A percentile compares a stretch with the other conserved stretches of the same genome.
phyloP scores from a whole-genome alignment of 2,797 vertebrate genomes.

The Synanceia verrucosa region DNA sequence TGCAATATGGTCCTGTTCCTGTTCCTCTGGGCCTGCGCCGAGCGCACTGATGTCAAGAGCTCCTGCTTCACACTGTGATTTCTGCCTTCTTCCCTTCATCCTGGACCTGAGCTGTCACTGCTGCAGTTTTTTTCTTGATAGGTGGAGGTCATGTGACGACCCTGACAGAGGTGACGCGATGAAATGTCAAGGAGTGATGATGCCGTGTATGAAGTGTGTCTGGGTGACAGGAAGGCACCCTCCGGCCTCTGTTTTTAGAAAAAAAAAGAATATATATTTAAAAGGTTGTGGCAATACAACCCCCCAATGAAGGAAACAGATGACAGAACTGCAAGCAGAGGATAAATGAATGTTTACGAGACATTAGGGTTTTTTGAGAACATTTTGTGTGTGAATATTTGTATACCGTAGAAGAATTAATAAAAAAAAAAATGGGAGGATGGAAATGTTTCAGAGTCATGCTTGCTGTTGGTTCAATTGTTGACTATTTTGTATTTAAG shows the following conservation, averaged over 20 bases:
- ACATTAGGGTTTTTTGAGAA: constrained; percentile 81
- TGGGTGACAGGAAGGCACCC: not conserved
- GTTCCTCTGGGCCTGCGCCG: constrained; percentile 54
- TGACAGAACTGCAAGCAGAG: constrained; percentile 42
- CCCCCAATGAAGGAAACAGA: constrained; percentile 56
- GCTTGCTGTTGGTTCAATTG: constrained; percentile 18
- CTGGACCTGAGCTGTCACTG: constrained; percentile 31
- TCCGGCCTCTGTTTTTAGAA: constrained; percentile 29
- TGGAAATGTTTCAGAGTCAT: constrained; percentile 42
- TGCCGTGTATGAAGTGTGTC: constrained; percentile 3
- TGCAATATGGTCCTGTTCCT: constrained; percentile 52
- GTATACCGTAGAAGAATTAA: constrained; percentile 92
- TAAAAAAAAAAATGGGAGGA: constrained; percentile 88
- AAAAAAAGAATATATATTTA: constrained; percentile 9
- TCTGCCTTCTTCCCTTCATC: constrained; percentile 72
- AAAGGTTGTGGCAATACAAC: constrained; percentile 53
- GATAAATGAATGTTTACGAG: constrained; percentile 89
- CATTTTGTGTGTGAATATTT: constrained; percentile 91
- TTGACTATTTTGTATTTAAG: not conserved
- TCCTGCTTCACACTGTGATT: constrained; percentile 92
- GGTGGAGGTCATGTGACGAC: not conserved
- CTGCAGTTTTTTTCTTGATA: constrained; percentile 12
- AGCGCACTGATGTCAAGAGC: constrained; percentile 83
- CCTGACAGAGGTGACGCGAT: not conserved
- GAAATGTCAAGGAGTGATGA: not conserved